Evolutionary conservation across 2,888 invertebrate species (phyloP).

Genomic region (Caradrina clavipalpis): DNA sequence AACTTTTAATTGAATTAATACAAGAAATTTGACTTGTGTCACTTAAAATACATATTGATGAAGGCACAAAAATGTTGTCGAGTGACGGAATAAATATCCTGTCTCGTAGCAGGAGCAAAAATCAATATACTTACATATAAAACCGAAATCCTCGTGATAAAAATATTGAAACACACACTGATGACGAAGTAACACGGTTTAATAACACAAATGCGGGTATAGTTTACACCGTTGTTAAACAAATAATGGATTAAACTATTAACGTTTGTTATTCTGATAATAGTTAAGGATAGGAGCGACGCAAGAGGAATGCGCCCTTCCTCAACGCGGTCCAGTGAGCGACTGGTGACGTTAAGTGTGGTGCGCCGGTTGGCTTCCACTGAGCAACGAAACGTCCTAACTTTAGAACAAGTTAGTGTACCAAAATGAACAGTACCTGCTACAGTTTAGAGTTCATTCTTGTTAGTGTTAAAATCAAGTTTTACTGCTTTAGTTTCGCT

Average conservation of each 20-base stretch:
- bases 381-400: constrained; percentile 68
- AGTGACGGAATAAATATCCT: constrained; percentile 52
- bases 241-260: constrained; percentile 70
- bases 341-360: constrained; percentile 81
- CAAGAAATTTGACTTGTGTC: constrained; percentile 15
- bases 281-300: constrained; percentile 53
- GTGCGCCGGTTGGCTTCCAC: constrained; percentile 72
- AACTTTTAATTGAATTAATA: constrained; percentile 52
- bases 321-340: constrained; percentile 68
- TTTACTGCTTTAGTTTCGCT: constrained; percentile 69
- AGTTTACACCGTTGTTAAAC: constrained; percentile 70
- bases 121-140: constrained; percentile 79
- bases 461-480: constrained; percentile 42
- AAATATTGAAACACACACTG: constrained; percentile 67
- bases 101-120: constrained; percentile 64
- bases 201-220: constrained; percentile 71
- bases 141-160: constrained; percentile 71
- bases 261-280: constrained; percentile 67
- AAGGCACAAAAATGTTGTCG: constrained; percentile 17
- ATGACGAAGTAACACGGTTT: constrained; percentile 62
- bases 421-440: constrained; percentile 44
- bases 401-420: constrained; percentile 24
- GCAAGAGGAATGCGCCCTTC: constrained; percentile 64
- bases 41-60: constrained; percentile 8
- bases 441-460: constrained; percentile 46